Conservation (phyloP, 2,113 vertebrate genomes). For the Theristicus caerulescens region DNA sequence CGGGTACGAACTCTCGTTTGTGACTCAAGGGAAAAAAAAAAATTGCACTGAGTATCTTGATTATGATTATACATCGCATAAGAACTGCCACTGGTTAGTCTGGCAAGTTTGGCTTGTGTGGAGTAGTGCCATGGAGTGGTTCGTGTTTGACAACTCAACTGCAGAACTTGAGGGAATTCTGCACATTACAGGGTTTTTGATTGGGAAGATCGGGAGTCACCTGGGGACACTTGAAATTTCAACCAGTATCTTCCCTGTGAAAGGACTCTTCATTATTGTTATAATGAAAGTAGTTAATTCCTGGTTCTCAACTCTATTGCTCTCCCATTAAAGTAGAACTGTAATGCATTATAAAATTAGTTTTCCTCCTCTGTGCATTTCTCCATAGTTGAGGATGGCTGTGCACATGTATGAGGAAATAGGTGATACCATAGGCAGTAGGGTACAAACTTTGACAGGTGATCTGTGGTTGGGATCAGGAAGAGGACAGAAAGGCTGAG, state of each 20-base stretch:
- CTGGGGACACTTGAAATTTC: not conserved
- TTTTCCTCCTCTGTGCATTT: not conserved
- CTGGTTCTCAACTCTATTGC: not conserved
- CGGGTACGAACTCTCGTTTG: not conserved
- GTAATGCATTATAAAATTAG: not conserved
- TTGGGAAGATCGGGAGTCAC: not conserved
- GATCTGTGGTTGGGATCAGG: not conserved
- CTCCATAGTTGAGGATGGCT: not conserved
- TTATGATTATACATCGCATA: not conserved
- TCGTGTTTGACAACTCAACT: not conserved
- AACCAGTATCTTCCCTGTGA: not conserved
- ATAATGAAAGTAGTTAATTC: not conserved
- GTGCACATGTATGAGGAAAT: not conserved
- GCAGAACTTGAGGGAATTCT: not conserved
- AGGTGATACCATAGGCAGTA: not conserved
- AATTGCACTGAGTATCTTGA: not conserved
- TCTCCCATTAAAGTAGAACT: not conserved
- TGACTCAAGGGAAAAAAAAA: not conserved
- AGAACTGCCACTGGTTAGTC: not conserved
- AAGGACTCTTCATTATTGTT: not conserved
- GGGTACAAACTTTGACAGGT: not conserved
- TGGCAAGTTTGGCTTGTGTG: not conserved
- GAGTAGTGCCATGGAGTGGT: not conserved
- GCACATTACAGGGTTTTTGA: not conserved
- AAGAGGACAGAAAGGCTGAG: not conserved